Conservation (phyloP, 2,797 vertebrate species). For the Danio aesculapii region DNA sequence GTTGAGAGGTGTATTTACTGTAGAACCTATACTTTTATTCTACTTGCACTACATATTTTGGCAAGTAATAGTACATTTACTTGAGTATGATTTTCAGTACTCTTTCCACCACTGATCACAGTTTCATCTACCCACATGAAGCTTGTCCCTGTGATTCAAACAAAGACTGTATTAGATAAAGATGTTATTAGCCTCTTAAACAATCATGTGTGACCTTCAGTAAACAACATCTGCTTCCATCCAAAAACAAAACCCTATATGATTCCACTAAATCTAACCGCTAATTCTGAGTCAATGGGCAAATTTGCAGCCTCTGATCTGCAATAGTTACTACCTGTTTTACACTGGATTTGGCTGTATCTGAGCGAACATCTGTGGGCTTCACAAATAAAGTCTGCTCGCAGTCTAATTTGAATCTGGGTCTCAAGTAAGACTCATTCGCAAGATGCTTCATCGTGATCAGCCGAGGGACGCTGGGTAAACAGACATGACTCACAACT, state of each 20-base stretch:
- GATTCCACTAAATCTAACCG: neutral
- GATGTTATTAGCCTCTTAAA: neutral
- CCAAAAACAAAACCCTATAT: neutral
- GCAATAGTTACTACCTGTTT: slow-evolving; percentile 22
- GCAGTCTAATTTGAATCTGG: slow-evolving; percentile 30
- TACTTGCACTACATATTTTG: too few species aligned
- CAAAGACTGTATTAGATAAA: neutral
- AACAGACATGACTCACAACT: slow-evolving; percentile 62
- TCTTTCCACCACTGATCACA: neutral
- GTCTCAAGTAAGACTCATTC: slow-evolving; percentile 17
- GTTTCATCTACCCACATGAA: slow-evolving; percentile 31
- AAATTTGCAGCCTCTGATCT: neutral
- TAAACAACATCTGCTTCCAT: neutral
- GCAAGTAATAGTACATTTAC: too few species aligned
- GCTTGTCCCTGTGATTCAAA: slow-evolving; percentile 21
- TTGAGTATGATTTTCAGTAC: too few species aligned
- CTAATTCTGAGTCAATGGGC: neutral
- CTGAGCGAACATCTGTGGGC: neutral
- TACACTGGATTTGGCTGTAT: slow-evolving; percentile 6
- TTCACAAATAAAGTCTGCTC: slow-evolving; percentile 14
- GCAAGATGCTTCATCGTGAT: slow-evolving; percentile 34
- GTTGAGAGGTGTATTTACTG: too few species aligned
- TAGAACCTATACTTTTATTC: too few species aligned
- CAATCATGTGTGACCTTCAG: neutral
- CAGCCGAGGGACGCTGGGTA: slow-evolving; percentile 40